Conservation (phyloP, 2,113 vertebrate species). For the Gulo gulo region DNA sequence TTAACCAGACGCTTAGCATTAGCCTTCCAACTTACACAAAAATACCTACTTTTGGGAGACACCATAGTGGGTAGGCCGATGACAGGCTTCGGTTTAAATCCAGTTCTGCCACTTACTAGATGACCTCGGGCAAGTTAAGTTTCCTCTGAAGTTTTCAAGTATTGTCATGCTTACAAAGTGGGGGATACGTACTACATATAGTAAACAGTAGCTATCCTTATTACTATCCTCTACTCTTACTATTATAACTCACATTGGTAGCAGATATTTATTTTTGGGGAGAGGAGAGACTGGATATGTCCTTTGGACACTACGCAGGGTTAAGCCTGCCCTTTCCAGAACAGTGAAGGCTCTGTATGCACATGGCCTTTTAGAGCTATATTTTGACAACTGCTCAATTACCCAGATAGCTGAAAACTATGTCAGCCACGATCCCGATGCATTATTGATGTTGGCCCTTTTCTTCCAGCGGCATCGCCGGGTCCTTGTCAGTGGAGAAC, state of each 20-base stretch:
- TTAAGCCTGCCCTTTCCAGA: conserved; percentile 46
- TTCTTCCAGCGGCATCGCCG: background rate
- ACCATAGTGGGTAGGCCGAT: background rate
- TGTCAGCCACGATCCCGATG: background rate
- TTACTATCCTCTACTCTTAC: background rate
- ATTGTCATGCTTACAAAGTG: background rate
- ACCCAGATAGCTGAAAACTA: conserved; percentile 32
- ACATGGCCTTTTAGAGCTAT: background rate
- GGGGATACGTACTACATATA: background rate
- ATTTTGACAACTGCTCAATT: conserved; percentile 48
- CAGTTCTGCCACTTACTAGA: background rate
- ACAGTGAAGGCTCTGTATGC: conserved; percentile 6
- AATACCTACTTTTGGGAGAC: background rate
- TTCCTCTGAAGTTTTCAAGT: background rate
- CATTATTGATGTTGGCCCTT: conserved; percentile 52
- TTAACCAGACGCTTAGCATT: background rate
- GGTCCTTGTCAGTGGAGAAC: conserved; percentile 25
- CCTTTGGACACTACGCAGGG: background rate
- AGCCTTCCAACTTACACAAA: background rate
- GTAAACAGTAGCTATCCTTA: background rate
- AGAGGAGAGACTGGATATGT: background rate
- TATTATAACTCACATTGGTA: background rate
- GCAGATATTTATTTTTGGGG: background rate
- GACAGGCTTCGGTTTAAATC: background rate
- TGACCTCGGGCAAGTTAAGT: background rate